These are phyloP conservation scores for Fragum fragum DNA, from an alignment of 2,888 invertebrate genomes.

Conservation along the genomic window DNA sequence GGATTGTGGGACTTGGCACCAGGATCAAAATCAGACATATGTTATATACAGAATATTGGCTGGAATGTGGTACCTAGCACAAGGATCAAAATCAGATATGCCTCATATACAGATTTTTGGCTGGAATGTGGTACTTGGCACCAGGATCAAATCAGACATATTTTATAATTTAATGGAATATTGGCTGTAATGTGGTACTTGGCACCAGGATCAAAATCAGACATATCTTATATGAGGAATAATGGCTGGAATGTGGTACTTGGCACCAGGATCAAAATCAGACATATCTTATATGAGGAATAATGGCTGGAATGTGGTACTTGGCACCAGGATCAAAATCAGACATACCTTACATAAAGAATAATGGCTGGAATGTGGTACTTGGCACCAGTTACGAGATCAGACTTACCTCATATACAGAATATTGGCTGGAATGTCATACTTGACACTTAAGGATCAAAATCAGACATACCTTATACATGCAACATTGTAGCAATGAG, in stretches of 20 bases:
- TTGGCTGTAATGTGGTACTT: constrained; percentile 81
- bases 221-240: constrained; percentile 26
- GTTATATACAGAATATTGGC: constrained; percentile 44
- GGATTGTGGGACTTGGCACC: constrained; percentile 82
- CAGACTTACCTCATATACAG: too few species aligned
- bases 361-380: constrained; percentile 42
- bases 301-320: constrained; percentile 41
- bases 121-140: constrained; percentile 70
- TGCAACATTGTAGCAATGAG: constrained; percentile 37
- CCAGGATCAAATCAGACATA: too few species aligned
- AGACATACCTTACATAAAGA: constrained; percentile 49
- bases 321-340: constrained; percentile 84
- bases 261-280: constrained; percentile 62
- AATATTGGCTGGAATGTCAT: constrained; percentile 79
- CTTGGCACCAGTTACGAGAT: too few species aligned
- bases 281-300: constrained; percentile 44
- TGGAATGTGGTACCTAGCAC: constrained; percentile 73
- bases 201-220: constrained; percentile 84
- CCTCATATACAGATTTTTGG: constrained; percentile 46
- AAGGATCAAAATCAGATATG: constrained; percentile 81
- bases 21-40: too few species aligned
- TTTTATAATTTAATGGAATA: constrained; percentile 79
- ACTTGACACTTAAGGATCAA: too few species aligned
- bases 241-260: constrained; percentile 32
- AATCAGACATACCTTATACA: too few species aligned